Evolutionary conservation across 2,113 vertebrate species (phyloP).

Genomic region (Trichomycterus rosablanca): DNA sequence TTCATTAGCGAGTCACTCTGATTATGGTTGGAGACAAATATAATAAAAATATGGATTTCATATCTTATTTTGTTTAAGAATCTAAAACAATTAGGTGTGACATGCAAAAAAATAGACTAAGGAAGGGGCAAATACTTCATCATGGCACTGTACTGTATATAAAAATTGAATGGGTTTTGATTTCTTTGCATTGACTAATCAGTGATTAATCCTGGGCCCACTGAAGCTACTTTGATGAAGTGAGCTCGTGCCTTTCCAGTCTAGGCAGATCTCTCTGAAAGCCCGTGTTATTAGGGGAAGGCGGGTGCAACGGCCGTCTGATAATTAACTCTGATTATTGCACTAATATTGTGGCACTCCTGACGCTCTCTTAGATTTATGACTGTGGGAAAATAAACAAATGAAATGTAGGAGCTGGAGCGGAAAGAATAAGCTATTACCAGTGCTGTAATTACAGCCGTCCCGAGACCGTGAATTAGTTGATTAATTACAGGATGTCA

Average conservation of each 20-base stretch:
- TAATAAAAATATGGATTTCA: too few relatives aligned
- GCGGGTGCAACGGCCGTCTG: constrained; percentile 62
- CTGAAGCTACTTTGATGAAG: constrained; percentile 2
- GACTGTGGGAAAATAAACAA: constrained; percentile 98
- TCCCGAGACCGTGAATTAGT: constrained; percentile 84
- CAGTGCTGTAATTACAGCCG: constrained; percentile 97
- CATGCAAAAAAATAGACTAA: too few relatives aligned
- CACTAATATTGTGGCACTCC: constrained; percentile 94
- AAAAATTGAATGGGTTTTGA: too few relatives aligned
- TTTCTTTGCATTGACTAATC: neutral
- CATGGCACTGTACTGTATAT: too few relatives aligned
- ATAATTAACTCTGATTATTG: constrained; percentile 99
- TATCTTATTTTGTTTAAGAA: too few relatives aligned
- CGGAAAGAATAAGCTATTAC: constrained; percentile 99
- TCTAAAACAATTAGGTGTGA: too few relatives aligned
- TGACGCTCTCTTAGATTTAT: constrained; percentile 96
- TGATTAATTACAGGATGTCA: constrained; percentile 85
- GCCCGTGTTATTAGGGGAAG: constrained; percentile 73
- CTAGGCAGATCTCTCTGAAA: constrained; percentile 66
- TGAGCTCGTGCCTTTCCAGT: constrained; percentile 10
- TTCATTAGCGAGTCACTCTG: too few relatives aligned
- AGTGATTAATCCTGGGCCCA: constrained; percentile 2
- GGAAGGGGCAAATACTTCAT: too few relatives aligned
- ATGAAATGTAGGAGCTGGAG: constrained; percentile 99
- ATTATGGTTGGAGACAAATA: too few relatives aligned